Base-by-base conservation (phyloP, 2,888 invertebrate genomes). In the Amorpha juglandis region DNA sequence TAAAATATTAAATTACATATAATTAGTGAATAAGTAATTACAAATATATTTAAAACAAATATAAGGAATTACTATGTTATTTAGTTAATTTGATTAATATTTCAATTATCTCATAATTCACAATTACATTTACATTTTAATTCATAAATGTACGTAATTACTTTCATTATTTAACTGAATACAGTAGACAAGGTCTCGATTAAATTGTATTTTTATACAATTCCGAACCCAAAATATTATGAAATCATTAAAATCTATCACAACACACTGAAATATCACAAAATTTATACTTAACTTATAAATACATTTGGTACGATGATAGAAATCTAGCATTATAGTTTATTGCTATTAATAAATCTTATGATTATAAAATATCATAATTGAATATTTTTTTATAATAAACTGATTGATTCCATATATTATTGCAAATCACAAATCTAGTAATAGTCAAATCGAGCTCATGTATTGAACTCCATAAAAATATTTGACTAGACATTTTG, bases 221-320 rank as follows among this genome's bases (percentile, higher is more conserved):
- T 67, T 64, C 35, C 11, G 68, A 70, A 55, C 67, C 64, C 42
- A 27, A 53, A 33, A 7, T 8, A 63, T 48, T 53, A 53, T 0
- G n/a, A 38, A 42, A 45, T 45, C 16, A 33, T n/a, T n/a, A 53
- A 76, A 72, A 75, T 77, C 72, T 83, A 84, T 89, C 86, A 89
- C 88, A 86, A 86, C 84, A 88, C 87, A 86, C 86, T 70, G 73
- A 81, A 80, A 80, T 89, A 90, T 90, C 89, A 90, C 90, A 86
- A 83, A 76, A 76, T 80, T 78, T 71, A 64, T 72, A 72, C 70
- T 76, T 77, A 70, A 63, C 70, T 70, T 74, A 76, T 51, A 55
- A 72, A 62, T 70, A 63, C 65, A 64, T 64, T 65, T 72, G 64
- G 64, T 64, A 64, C 64, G 64, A 64, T 48, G 45, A 64, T 53